phyloP scores from a whole-genome alignment of 2,797 vertebrate species.

The Nyctibius grandis region DNA sequence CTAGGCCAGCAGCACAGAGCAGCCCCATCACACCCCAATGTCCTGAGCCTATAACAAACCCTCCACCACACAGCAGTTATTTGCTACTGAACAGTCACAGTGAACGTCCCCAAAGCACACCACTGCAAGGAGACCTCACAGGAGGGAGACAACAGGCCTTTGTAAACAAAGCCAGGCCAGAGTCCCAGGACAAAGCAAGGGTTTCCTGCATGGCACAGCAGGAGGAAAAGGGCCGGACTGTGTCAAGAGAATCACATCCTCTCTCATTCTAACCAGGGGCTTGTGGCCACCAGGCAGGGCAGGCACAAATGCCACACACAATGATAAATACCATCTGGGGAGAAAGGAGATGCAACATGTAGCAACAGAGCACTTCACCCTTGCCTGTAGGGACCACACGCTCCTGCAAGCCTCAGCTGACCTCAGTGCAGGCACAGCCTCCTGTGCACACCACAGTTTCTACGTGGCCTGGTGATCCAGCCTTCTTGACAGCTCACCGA shows the following conservation, averaged over 20 bases:
- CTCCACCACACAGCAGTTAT: not conserved
- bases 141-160: not conserved
- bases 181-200: not conserved
- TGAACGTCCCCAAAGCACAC: not conserved
- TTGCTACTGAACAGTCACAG: not conserved
- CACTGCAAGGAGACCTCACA: not conserved
- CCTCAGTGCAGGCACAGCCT: not conserved
- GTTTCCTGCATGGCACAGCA: not conserved
- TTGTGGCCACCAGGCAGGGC: not conserved
- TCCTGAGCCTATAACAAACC: not conserved
- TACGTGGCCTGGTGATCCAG: not conserved
- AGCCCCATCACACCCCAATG: not conserved
- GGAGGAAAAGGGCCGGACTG: not conserved
- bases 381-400: not conserved
- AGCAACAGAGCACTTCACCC: not conserved
- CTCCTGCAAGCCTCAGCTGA: not conserved
- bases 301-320: not conserved
- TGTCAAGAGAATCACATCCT: not conserved
- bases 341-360: not conserved
- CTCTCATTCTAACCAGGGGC: not conserved
- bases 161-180: not conserved
- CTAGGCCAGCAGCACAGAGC: not conserved
- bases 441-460: not conserved
- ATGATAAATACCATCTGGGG: not conserved
- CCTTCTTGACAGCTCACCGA: not conserved